These are phyloP conservation scores for Ferrisia virgata DNA, from an alignment of 2,888 invertebrate genomes.

Conservation along the genomic window DNA sequence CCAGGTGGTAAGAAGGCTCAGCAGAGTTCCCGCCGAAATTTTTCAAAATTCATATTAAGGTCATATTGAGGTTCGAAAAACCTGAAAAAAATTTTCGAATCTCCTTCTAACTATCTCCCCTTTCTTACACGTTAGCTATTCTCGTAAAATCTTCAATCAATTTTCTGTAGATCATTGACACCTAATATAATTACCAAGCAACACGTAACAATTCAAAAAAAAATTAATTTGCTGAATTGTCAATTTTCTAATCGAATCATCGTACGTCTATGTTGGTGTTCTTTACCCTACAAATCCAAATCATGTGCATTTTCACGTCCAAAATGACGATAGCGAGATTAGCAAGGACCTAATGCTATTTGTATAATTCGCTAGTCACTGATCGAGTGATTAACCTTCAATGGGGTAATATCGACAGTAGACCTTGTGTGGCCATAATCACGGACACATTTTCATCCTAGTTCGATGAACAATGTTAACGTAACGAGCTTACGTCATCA, in stretches of 20 bases:
- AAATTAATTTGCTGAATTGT: background rate
- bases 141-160: no score
- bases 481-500: background rate
- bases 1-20: no score
- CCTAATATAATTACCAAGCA: no score
- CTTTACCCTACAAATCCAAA: background rate
- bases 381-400: conserved; percentile 9
- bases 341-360: background rate
- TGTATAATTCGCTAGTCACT: background rate
- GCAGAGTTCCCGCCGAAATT: no score
- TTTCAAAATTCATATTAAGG: no score
- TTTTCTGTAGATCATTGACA: no score
- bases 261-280: no score
- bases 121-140: no score
- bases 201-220: no score
- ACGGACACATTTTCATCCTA: background rate
- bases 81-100: no score
- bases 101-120: no score
- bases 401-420: background rate
- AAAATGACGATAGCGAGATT: background rate
- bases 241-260: background rate
- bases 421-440: background rate
- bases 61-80: no score
- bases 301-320: background rate
- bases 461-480: background rate